Evolutionary conservation across 2,797 vertebrate genomes (phyloP).

Genomic region (Anguilla marmorata): DNA sequence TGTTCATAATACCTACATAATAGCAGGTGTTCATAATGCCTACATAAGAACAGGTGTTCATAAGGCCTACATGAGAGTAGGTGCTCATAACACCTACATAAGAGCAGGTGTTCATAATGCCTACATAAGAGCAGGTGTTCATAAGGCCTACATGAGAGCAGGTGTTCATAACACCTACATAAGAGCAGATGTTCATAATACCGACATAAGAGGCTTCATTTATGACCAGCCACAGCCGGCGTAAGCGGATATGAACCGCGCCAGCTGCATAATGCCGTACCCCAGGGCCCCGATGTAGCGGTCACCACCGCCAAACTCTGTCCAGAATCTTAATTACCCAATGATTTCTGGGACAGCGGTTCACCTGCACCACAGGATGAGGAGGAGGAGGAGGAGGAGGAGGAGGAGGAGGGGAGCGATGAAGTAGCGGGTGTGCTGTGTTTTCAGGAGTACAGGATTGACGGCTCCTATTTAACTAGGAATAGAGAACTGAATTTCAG

Average conservation of each 20-base stretch:
- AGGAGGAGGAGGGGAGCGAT: background rate
- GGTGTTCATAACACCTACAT: conserved; percentile 88
- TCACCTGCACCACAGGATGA: background rate
- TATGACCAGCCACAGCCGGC: conserved; percentile 81
- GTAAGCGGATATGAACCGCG: conserved; percentile 80
- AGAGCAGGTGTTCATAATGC: conserved; percentile 83
- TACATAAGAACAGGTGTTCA: conserved; percentile 84
- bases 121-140: conserved; percentile 83
- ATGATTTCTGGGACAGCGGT: conserved; percentile 59
- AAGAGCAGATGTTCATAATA: conserved; percentile 61
- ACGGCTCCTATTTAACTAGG: background rate
- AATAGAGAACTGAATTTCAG: background rate
- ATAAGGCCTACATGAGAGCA: conserved; percentile 83
- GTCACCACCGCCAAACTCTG: conserved; percentile 73
- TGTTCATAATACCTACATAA: conserved; percentile 87
- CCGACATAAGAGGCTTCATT: conserved; percentile 89
- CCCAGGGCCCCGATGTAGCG: conserved; percentile 74
- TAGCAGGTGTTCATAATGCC: conserved; percentile 84
- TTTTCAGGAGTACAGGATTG: no score
- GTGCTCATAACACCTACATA: conserved; percentile 89
- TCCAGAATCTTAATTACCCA: conserved; percentile 81
- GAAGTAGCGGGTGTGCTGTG: no score
- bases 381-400: background rate
- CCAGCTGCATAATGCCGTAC: conserved; percentile 77
- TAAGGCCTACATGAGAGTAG: conserved; percentile 83